Evolutionary conservation across 2,113 vertebrate species (phyloP).

Genomic region (Physeter macrocephalus): DNA sequence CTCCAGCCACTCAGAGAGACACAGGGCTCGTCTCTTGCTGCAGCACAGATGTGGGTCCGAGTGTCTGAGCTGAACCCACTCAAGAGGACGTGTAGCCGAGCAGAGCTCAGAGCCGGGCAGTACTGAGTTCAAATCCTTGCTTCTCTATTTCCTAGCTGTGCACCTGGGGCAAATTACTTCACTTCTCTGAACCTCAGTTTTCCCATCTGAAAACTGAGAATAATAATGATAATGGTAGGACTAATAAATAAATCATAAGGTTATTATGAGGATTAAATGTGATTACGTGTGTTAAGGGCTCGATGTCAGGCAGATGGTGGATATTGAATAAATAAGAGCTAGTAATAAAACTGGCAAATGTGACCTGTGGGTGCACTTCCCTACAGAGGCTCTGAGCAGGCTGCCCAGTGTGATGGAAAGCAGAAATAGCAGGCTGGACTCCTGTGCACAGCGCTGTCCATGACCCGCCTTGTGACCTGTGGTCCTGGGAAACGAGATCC

Average conservation of each 20-base stretch:
- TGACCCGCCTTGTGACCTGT: accelerated
- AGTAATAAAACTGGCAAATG: conserved; percentile 14
- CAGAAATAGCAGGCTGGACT: too few species aligned
- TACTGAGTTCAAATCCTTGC: neutral
- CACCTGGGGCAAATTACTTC: neutral
- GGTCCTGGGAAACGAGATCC: neutral
- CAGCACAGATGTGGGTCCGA: accelerated
- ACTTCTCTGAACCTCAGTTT: neutral
- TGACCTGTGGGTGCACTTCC: neutral
- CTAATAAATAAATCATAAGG: conserved; percentile 38
- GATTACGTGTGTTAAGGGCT: conserved; percentile 35
- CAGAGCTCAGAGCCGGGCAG: neutral
- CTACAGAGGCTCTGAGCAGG: neutral
- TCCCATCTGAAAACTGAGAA: conserved; percentile 17
- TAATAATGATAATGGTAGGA: neutral
- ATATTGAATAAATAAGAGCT: conserved; percentile 43
- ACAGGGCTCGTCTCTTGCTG: neutral
- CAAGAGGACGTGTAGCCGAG: neutral
- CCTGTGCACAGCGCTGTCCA: accelerated
- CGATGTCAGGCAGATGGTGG: conserved; percentile 16
- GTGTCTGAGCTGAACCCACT: neutral
- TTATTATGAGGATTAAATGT: conserved; percentile 18
- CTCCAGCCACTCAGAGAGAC: neutral
- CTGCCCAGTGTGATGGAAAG: accelerated
- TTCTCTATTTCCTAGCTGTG: neutral